A percentile compares a stretch with the other conserved stretches of the same genome.
These are phyloP conservation scores for Eupithecia subumbrata DNA, from an alignment of 2,888 invertebrate genomes.

Conservation along the genomic window DNA sequence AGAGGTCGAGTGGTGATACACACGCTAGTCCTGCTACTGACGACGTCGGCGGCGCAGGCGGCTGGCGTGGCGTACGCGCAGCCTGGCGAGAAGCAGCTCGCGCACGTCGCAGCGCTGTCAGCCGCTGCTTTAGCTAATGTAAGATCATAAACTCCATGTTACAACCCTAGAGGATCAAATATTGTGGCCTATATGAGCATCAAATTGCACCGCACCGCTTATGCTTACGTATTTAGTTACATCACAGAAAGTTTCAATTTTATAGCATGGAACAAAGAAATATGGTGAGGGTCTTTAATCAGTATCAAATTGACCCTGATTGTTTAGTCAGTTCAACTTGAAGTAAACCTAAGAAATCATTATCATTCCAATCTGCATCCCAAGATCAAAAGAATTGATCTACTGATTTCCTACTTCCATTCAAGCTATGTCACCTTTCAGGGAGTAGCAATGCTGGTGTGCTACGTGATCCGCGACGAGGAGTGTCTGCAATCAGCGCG, in stretches of 20 bases:
- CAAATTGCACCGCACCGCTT: too few relatives aligned
- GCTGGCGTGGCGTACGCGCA: conserved; percentile 75
- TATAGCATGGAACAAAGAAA: too few relatives aligned
- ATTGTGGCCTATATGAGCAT: too few relatives aligned
- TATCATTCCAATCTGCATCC: too few relatives aligned
- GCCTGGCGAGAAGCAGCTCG: conserved; percentile 61
- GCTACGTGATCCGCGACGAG: conserved; percentile 85
- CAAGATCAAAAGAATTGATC: too few relatives aligned
- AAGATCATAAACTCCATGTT: conserved; percentile 33
- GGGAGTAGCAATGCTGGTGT: conserved; percentile 84
- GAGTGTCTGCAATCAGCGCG: conserved; percentile 77
- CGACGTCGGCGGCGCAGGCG: conserved; percentile 69
- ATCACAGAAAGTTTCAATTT: too few relatives aligned
- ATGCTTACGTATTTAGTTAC: too few relatives aligned
- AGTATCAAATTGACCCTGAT: too few relatives aligned
- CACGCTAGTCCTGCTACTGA: conserved; percentile 65
- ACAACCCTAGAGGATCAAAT: not conserved
- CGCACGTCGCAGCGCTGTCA: conserved; percentile 65
- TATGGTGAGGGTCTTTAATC: too few relatives aligned
- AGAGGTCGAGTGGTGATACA: conserved; percentile 68
- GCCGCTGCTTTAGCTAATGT: conserved; percentile 71
- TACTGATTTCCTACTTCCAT: not conserved
- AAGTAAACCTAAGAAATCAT: too few relatives aligned
- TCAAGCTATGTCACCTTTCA: conserved; percentile 48
- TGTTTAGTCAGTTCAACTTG: too few relatives aligned